Evolutionary conservation across 2,797 vertebrate species (phyloP).

Genomic region (Euphonia xanthogaster): DNA sequence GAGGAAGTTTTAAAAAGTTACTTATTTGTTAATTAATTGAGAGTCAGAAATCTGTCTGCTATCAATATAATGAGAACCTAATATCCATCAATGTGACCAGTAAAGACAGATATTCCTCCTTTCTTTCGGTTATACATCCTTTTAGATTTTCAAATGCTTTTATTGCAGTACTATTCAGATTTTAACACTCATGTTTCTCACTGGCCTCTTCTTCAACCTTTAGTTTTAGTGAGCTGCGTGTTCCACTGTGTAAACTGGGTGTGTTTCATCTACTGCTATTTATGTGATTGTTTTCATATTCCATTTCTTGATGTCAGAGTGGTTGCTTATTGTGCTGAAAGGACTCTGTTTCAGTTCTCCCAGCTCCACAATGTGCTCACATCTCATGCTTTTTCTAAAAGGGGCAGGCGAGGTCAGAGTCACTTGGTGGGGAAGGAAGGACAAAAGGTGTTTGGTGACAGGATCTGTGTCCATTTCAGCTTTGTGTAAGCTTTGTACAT

Average conservation of each 20-base stretch:
- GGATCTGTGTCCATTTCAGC: background rate
- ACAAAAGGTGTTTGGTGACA: fast-evolving
- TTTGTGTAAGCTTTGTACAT: background rate
- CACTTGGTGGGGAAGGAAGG: background rate
- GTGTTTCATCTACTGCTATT: background rate
- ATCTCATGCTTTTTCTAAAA: background rate
- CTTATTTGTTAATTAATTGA: background rate
- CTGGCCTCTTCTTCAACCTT: background rate
- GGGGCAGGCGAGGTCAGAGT: background rate
- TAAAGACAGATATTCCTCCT: background rate
- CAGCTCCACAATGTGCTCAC: background rate
- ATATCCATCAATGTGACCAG: background rate
- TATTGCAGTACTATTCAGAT: background rate
- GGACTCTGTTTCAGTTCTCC: background rate
- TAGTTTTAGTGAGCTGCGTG: background rate
- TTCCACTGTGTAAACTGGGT: background rate
- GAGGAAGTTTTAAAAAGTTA: background rate
- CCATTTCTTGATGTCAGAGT: background rate
- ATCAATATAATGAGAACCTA: background rate
- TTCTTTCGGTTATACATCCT: background rate
- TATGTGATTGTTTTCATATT: background rate
- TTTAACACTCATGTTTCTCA: background rate
- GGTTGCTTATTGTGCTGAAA: background rate
- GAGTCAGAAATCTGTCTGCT: background rate
- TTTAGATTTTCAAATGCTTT: background rate